Evolutionary conservation across 30 jellyfish, hydroid and myxozoan species (phyloP), one percentile per base, ranked within the genome.

Genomic region (Aurelia coerulea): DNA sequence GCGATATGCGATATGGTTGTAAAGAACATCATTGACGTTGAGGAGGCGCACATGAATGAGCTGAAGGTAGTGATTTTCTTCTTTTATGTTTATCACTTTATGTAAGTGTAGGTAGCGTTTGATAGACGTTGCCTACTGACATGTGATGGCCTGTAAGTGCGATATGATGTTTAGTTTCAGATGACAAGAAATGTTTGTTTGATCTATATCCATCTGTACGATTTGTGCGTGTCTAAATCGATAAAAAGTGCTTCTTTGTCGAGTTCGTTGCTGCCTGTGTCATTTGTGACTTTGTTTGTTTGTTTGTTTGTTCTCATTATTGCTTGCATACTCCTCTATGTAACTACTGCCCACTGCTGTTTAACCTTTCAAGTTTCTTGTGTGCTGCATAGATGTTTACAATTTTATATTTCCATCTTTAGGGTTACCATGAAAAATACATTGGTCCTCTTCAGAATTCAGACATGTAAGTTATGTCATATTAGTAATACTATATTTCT

Each of bases 31-130:
- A 66, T 94, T 52, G 97, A 88, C 16, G 71, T 84, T 5, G 97
- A 94, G 76, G 84, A 70, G 75, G 92, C 96, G 51, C 98, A 94
- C 62, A 73, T 88, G 76, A 72, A 79, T 10, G 98, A 94, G 79
- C 62, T 88, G 46, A 83, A 93, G 98, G 98, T 94, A 62, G 35
- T 52, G 0, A 4, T 79, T 0, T 12, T 37, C 41, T 79, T 15
- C 23, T n/a, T 23, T 65, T 5, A 46, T 46, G 51, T 39, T 39
- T 39, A 9, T 39, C 51, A 39, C 51, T 39, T 37, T 39, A 39
- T 39, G 8, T 39, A 39, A 39, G 51, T 39, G 8, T 39, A 39
- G 0, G 8, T 39, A 1, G 51, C 51, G 8, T 39, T 1, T 39
- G 51, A 3, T 1, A 39, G 51, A 39, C 6, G 51, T 39, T 39